Evolutionary conservation across 2,113 vertebrate genomes (phyloP).

Genomic region (Pseudopipra pipra): DNA sequence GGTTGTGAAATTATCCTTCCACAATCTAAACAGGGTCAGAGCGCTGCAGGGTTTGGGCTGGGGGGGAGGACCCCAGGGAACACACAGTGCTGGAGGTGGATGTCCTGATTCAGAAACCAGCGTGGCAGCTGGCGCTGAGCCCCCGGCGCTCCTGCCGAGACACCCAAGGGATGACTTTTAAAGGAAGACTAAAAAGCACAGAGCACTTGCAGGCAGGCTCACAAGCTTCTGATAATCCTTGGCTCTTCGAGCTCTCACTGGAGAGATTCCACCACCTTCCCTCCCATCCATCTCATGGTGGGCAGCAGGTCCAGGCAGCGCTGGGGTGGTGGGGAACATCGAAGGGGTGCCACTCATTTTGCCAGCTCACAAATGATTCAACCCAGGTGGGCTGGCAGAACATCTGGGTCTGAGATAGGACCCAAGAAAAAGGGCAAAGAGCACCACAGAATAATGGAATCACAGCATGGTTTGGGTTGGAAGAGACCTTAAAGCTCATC

Average conservation of each 20-base stretch:
- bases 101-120: background rate
- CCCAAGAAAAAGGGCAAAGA: background rate
- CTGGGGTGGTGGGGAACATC: background rate
- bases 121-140: background rate
- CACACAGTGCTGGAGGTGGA: accelerated
- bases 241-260: background rate
- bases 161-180: background rate
- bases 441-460: background rate
- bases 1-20: background rate
- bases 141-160: background rate
- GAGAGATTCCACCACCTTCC: background rate
- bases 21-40: slow-evolving; percentile 12
- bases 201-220: background rate
- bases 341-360: background rate
- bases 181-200: background rate
- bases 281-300: accelerated
- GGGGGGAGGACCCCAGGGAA: background rate
- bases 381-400: background rate
- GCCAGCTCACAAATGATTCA: background rate
- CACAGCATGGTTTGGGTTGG: background rate
- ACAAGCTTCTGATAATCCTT: background rate
- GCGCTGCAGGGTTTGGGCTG: background rate
- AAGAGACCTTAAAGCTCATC: background rate
- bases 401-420: background rate
- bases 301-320: accelerated